Evolutionary conservation across 1,140 invertebrate species (phyloP), one percentile per base, ranked within the genome.

Genomic region (Drosophila setifemur): DNA sequence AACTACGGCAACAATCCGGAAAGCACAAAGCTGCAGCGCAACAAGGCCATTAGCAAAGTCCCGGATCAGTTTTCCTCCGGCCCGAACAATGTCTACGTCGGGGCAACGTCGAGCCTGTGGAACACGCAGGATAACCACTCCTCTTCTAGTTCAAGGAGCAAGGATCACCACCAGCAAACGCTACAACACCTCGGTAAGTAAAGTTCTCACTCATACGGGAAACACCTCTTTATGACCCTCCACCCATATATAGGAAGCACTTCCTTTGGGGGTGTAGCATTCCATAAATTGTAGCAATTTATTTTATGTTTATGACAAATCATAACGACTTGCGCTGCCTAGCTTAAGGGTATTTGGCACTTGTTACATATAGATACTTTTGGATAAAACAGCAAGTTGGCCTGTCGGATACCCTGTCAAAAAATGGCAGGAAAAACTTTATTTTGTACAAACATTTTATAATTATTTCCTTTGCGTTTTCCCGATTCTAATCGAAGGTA

Each of bases 261-360:
- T 45, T 26, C 53, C 39, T 47, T 21, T 31, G 55, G 55, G 61
- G 64, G 54, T 64, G 67, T 47, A 69, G 18, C 69, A 83, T 54
- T 66, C 72, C 66, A 87, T 88, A 87, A 88, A 88, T 88, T 83
- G 88, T 88, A 64, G 83, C 83, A 83, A 75, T 88, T 88, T 88
- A 88, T 88, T 88, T 88, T 88, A 88, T 88, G 77, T 83, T 88
- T 88, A 88, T 88, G 74, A 82, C 83, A 88, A 88, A 83, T 83
- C 73, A 88, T 88, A 88, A 88, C 83, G 83, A 83, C 83, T 88
- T 83, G 71, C 71, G 82, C 70, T 75, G 72, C 64, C 60, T 70
- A 72, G 79, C 73, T 76, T 79, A 79, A 86, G 81, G 79, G 69
- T 68, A 74, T 85, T 47, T 85, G 75, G 73, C 79, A 85, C 79